phyloP scores from a whole-genome alignment of 2,888 invertebrate genomes.

The Ferdinandea cuprea region DNA sequence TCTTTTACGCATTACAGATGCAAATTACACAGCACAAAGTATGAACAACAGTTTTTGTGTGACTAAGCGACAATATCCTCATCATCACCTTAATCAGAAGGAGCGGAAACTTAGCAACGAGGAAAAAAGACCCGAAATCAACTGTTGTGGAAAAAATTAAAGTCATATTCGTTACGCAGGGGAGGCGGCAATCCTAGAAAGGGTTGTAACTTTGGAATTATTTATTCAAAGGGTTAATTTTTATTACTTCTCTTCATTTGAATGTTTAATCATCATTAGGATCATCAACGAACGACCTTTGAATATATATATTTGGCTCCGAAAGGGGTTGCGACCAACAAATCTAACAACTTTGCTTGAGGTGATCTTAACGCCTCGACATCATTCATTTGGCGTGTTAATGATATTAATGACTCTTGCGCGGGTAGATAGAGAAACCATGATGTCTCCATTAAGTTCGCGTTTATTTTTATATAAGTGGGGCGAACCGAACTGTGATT shows the following conservation, averaged over 20 bases:
- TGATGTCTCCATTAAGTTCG: conserved; percentile 60
- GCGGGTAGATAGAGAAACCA: not conserved
- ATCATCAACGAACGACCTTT: conserved; percentile 59
- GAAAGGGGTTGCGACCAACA: conserved; percentile 31
- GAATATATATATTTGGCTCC: conserved; percentile 22
- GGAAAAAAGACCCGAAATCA: conserved; percentile 1
- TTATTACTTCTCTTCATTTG: conserved; percentile 67
- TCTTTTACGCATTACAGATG: conserved; percentile 66
- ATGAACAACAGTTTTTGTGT: conserved; percentile 52
- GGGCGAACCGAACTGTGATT: conserved; percentile 40
- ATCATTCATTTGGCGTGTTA: conserved; percentile 44
- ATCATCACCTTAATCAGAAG: conserved; percentile 23
- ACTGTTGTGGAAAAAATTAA: conserved; percentile 38
- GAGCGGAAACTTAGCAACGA: not conserved
- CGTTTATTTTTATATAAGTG: conserved; percentile 21
- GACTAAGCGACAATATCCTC: conserved; percentile 53
- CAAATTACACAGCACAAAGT: conserved; percentile 50
- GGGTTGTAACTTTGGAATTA: conserved; percentile 47
- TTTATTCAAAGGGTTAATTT: conserved; percentile 68
- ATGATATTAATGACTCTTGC: conserved; percentile 47
- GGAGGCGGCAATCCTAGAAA: not conserved
- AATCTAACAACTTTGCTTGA: conserved; percentile 30
- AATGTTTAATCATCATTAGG: conserved; percentile 72
- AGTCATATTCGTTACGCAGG: conserved; percentile 5
- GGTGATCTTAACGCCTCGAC: conserved; percentile 62